phyloP scores from a whole-genome alignment of 2,888 invertebrate genomes.

The Drosophila percnosoma region DNA sequence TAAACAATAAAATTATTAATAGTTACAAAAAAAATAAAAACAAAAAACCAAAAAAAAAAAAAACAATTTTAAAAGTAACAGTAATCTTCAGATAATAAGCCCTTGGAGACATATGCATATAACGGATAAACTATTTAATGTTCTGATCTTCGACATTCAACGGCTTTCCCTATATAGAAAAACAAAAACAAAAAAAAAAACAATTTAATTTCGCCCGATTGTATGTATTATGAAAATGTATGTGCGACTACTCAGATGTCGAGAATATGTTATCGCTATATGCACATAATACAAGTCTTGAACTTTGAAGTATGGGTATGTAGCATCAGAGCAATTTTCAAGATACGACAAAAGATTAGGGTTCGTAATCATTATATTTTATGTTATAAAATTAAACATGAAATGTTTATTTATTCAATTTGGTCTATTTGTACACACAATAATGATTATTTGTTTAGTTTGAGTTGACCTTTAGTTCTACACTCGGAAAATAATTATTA shows the following conservation, averaged over 20 bases:
- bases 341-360: not conserved
- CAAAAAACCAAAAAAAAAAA: not conserved
- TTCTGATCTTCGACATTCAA: constrained; percentile 1
- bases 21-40: not conserved
- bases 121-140: constrained; percentile 4
- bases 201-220: not conserved
- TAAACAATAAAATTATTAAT: constrained; percentile 5
- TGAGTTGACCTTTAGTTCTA: not conserved
- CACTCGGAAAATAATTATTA: not conserved
- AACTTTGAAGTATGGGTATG: not conserved
- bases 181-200: not conserved
- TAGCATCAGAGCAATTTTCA: not conserved
- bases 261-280: not conserved
- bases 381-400: not conserved
- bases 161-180: not conserved
- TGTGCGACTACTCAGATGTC: not conserved
- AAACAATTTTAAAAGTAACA: not conserved
- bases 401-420: not conserved
- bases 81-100: constrained; percentile 1
- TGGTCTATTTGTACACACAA: not conserved
- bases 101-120: constrained; percentile 7
- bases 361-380: not conserved
- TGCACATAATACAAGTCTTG: not conserved
- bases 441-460: not conserved
- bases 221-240: constrained; percentile 1